Base-by-base conservation (phyloP, 2,888 invertebrate genomes). In the Danaus chrysippus region DNA sequence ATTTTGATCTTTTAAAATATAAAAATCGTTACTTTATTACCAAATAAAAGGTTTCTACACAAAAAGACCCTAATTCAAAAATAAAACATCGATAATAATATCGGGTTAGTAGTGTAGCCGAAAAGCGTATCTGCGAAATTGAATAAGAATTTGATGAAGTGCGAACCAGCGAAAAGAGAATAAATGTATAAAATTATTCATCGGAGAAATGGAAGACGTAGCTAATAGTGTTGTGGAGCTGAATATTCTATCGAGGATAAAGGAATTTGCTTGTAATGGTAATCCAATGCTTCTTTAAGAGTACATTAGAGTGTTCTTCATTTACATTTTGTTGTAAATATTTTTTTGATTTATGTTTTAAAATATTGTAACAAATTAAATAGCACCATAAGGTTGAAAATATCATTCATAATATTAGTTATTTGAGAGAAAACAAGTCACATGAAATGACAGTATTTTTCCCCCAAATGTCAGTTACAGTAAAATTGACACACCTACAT, bases 61-160 rank as follows among this genome's bases (percentile, higher is more conserved):
- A 3, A 49, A 10, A 17, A 11, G 1, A 49, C 17, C 17, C 17
- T 17, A 17, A 17, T 10, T 49, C 10, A 10, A 49, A 49, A 49
- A 11, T 17, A 17, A 49, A 17, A n/a, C 17, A 17, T 11, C 10
- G 49, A 49, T 17, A 17, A 49, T 49, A 10, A 17, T 56, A 54
- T 60, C 54, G 54, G 60, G 54, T 56, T 63, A 62, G 42, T 58
- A 63, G 62, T 65, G 56, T 58, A 58, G 53, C 59, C 44, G 58
- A 62, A 55, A 55, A 58, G 57, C 58, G 58, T 56, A 59, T 63
- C 65, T 56, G 58, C 43, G 23, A 53, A 63, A 66, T 67, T 65
- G 65, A 69, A 69, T 66, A 64, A 63, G 67, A 67, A 67, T 64
- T 59, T 66, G 64, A 69, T 67, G 67, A 67, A 69, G 64, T 63